Evolutionary conservation across 2,797 vertebrate genomes (phyloP), one percentile per base, ranked within the genome.

Genomic region (Melanotaenia pygmaea): DNA sequence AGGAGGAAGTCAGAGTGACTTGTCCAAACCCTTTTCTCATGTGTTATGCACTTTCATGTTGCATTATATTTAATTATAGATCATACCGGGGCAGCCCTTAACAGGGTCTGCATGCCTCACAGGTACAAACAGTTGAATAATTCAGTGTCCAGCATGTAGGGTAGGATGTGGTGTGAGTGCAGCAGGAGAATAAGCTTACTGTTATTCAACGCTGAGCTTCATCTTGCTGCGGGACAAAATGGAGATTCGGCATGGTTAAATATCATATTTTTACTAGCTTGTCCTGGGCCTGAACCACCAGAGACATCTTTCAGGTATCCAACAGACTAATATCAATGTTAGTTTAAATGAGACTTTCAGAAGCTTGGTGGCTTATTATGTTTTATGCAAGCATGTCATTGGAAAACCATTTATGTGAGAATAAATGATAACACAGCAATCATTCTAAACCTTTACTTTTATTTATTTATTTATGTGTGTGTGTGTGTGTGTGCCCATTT

Each of bases 31-130:
- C 84, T 76, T 64, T 75, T 83, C 83, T 94, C 85, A 94, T 95
- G 89, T 93, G 87, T 91, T 93, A 95, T 96, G 94, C 95, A 96
- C 96, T 96, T 96, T 96, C 89, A 94, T 93, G 89, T 94, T 91
- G 90, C 91, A 93, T 92, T 91, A 91, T 91, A 92, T 93, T 95
- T 94, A 95, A 95, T 95, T 94, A 95, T 95, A 93, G 91, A 95
- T 94, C 90, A 93, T 92, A 90, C 91, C 56, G 60, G 91, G 88
- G 90, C 88, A 89, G 89, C 91, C 91, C 87, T 80, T 90, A 94
- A 92, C 89, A 86, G 90, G 81, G 91, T 83, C 88, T 84, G 83
- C 88, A 93, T 88, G 93, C 92, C 92, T 93, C 91, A 91, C 92
- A 95, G 93, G 94, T 94, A 94, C 93, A 95, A 94, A 93, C 89